Evolutionary conservation across 2,888 invertebrate species (phyloP).

Genomic region (Andrena dorsata): DNA sequence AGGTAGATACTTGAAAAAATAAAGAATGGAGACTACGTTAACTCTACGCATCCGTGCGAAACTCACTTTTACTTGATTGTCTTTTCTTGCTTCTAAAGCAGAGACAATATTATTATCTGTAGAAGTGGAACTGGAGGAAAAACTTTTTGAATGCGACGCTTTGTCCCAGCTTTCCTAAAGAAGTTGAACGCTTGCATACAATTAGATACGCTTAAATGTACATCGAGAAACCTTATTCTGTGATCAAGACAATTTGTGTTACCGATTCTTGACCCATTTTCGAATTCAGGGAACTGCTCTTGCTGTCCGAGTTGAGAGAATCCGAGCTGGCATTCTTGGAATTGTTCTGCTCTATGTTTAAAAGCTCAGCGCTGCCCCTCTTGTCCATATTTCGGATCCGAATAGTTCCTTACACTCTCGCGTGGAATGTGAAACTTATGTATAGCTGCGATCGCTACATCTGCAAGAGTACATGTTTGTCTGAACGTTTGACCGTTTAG

Average conservation of each 20-base stretch:
- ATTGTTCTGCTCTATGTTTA: constrained; percentile 88
- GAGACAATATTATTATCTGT: constrained; percentile 88
- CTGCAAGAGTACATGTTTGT: background rate
- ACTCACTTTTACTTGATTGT: constrained; percentile 83
- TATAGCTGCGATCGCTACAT: constrained; percentile 23
- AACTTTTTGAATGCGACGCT: constrained; percentile 88
- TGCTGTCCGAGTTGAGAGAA: constrained; percentile 93
- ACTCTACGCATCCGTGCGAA: constrained; percentile 78
- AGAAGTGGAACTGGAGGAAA: constrained; percentile 88
- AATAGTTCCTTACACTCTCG: constrained; percentile 46
- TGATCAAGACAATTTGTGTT: constrained; percentile 69
- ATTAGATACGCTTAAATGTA: constrained; percentile 31
- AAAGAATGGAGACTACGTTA: constrained; percentile 9
- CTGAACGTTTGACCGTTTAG: background rate
- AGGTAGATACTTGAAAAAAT: background rate
- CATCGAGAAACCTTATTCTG: background rate
- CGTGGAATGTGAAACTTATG: constrained; percentile 53
- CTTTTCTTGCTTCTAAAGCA: constrained; percentile 86
- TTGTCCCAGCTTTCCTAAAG: constrained; percentile 87
- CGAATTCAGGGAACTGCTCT: constrained; percentile 93
- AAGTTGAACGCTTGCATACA: constrained; percentile 51
- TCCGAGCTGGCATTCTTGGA: constrained; percentile 93
- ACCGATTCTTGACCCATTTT: constrained; percentile 94
- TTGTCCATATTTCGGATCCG: constrained; percentile 86
- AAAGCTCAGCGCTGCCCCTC: constrained; percentile 88